A percentile compares a stretch with the other conserved stretches of the same genome.
These are phyloP conservation scores for Caranx ignobilis DNA, from an alignment of 2,113 vertebrate species.

Conservation along the genomic window DNA sequence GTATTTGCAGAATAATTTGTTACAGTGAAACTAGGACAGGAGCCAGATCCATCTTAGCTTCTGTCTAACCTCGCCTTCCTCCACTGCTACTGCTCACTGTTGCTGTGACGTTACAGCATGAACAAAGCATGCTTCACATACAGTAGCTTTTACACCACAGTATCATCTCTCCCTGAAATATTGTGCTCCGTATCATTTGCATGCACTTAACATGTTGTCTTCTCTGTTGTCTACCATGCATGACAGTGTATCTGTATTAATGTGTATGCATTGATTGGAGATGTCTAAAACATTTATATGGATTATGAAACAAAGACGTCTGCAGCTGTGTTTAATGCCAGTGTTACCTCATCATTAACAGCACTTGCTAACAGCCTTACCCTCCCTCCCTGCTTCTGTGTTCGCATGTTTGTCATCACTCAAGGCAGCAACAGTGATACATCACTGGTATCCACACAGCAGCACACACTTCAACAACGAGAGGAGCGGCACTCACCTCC, in stretches of 20 bases:
- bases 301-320: neutral
- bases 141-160: neutral
- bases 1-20: neutral
- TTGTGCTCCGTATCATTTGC: neutral
- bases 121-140: neutral
- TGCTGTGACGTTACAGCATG: slow-evolving; percentile 8
- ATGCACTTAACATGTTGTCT: neutral
- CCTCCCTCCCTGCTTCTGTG: slow-evolving; percentile 76
- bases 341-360: slow-evolving; percentile 31
- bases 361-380: slow-evolving; percentile 62
- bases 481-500: slow-evolving; percentile 36
- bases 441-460: slow-evolving; percentile 47
- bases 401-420: slow-evolving; percentile 83
- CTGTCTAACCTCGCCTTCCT: neutral
- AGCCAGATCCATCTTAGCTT: neutral
- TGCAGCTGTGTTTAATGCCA: slow-evolving; percentile 12
- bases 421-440: slow-evolving; percentile 75
- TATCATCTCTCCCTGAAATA: neutral
- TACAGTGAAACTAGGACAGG: neutral
- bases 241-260: slow-evolving; percentile 9
- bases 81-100: neutral
- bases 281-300: neutral
- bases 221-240: neutral
- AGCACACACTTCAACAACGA: slow-evolving; percentile 25
- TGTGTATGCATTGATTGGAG: neutral